phyloP scores from a whole-genome alignment of 1,140 invertebrate genomes.

The Nasonia longicornis region DNA sequence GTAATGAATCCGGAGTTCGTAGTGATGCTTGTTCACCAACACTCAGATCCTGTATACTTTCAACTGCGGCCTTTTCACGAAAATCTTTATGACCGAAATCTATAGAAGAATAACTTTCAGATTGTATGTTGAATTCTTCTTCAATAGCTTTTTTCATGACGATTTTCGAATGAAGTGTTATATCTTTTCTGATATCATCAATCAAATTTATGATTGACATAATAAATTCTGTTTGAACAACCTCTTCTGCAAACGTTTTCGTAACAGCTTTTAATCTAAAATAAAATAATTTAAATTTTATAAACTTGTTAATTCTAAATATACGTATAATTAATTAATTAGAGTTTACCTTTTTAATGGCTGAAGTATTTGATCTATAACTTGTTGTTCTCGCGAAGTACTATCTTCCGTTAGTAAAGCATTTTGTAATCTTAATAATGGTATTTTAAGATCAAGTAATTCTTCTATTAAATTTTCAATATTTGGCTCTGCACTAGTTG shows the following conservation, averaged over 20 bases:
- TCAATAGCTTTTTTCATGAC: not conserved
- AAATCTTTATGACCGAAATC: slow-evolving; percentile 5
- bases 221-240: slow-evolving; percentile 41
- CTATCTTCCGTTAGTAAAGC: slow-evolving; percentile 56
- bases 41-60: not conserved
- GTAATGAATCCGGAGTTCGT: not conserved
- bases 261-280: slow-evolving; percentile 52
- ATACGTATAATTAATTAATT: not conserved
- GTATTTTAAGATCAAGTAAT: slow-evolving; percentile 54
- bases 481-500: slow-evolving; percentile 43
- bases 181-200: slow-evolving; percentile 59
- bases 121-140: not conserved
- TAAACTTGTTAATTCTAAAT: not conserved
- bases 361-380: slow-evolving; percentile 50
- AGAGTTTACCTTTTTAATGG: slow-evolving; percentile 36
- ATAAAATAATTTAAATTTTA: slow-evolving; percentile 29
- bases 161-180: slow-evolving; percentile 22
- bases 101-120: slow-evolving; percentile 17
- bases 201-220: slow-evolving; percentile 54
- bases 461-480: slow-evolving; percentile 54
- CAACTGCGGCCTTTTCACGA: not conserved
- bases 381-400: slow-evolving; percentile 48
- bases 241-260: slow-evolving; percentile 45
- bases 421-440: slow-evolving; percentile 57
- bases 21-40: slow-evolving; percentile 3